These are phyloP conservation scores for Corvus hawaiiensis DNA, from an alignment of 2,113 vertebrate genomes.

Conservation along the genomic window DNA sequence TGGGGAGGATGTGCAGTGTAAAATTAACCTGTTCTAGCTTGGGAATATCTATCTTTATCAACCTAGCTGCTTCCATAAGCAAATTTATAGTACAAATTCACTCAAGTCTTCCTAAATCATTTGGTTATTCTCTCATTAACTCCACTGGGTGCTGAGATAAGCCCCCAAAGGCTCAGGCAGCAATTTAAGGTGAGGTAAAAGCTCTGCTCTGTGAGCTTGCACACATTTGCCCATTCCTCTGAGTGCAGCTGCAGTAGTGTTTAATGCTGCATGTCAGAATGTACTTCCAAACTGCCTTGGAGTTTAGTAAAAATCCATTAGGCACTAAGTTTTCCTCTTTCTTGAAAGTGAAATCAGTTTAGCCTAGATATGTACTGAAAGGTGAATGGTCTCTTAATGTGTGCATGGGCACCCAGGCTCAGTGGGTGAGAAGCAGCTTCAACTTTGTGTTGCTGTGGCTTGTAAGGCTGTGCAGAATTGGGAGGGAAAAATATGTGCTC, in stretches of 20 bases:
- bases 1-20: accelerated
- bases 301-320: slow-evolving; percentile 30
- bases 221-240: not conserved
- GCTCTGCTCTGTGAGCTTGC: not conserved
- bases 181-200: not conserved
- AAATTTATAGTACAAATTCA: not conserved
- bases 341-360: not conserved
- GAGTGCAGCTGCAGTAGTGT: not conserved
- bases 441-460: not conserved
- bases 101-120: not conserved
- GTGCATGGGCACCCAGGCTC: not conserved
- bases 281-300: not conserved
- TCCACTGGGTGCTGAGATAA: not conserved
- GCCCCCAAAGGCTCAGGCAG: not conserved
- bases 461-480: not conserved
- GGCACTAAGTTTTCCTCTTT: not conserved
- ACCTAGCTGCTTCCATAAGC: not conserved
- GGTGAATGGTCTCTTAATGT: not conserved
- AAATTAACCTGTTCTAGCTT: not conserved
- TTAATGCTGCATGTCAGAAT: slow-evolving; percentile 25
- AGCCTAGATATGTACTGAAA: not conserved
- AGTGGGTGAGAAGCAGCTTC: not conserved
- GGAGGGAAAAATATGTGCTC: not conserved
- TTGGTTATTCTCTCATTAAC: not conserved
- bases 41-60: not conserved